Evolutionary conservation across 1,140 invertebrate species (phyloP).

Genomic region (Papilio glaucus): DNA sequence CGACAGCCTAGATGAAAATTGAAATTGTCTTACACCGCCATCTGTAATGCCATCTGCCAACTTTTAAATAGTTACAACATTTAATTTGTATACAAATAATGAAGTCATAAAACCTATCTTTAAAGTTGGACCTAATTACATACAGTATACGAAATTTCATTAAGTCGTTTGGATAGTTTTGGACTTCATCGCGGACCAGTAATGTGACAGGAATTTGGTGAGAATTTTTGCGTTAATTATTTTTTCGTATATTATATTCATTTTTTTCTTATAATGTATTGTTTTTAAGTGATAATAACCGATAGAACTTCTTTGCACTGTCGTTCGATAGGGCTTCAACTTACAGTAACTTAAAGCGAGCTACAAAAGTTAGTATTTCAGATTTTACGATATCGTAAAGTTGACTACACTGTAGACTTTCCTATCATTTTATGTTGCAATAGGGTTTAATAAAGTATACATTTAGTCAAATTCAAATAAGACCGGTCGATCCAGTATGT

Average conservation of each 20-base stretch:
- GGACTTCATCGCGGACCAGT: too few relatives aligned
- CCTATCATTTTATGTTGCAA: neutral
- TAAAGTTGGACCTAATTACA: too few relatives aligned
- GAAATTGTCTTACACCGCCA: too few relatives aligned
- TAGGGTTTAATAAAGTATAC: neutral
- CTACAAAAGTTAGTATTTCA: conserved; percentile 10
- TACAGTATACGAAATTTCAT: too few relatives aligned
- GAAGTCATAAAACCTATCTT: too few relatives aligned
- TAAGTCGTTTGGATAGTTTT: too few relatives aligned
- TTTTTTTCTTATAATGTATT: neutral
- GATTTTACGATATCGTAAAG: conserved; percentile 16
- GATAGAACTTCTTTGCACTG: neutral
- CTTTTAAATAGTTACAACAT: too few relatives aligned
- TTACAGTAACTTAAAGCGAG: neutral
- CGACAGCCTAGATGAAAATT: too few relatives aligned
- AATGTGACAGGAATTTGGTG: too few relatives aligned
- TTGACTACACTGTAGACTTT: neutral
- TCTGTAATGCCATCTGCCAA: too few relatives aligned
- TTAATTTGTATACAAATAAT: too few relatives aligned
- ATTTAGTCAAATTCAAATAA: neutral
- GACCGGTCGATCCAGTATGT: neutral
- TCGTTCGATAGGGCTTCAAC: neutral
- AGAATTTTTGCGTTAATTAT: neutral
- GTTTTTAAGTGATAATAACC: neutral
- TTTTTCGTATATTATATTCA: neutral